These are phyloP conservation scores for Phrynosoma blainvillii DNA, from an alignment of 2,113 vertebrate species.

Conservation along the genomic window DNA sequence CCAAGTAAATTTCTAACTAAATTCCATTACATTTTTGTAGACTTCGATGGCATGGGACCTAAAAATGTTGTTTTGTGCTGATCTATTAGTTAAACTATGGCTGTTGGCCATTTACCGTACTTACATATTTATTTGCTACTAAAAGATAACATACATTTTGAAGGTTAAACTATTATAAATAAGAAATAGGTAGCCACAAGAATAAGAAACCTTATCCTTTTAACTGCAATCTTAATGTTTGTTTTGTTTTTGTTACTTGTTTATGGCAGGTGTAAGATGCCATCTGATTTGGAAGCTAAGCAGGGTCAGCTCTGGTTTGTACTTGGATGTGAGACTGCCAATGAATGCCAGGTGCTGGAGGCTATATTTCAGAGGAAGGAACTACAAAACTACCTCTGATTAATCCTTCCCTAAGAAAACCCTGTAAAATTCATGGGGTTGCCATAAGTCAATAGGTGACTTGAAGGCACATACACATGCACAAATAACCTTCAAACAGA, in stretches of 20 bases:
- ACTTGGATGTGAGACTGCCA: no score
- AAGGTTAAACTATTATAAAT: constrained; percentile 35
- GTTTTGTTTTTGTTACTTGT: background rate
- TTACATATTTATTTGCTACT: background rate
- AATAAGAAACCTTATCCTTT: background rate
- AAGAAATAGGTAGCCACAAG: constrained; percentile 44
- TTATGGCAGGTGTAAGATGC: background rate
- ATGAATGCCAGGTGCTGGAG: no score
- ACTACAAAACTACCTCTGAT: no score
- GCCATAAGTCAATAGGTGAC: no score
- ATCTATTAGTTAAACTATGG: background rate
- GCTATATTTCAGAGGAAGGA: no score
- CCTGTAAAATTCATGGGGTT: no score
- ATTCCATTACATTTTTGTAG: background rate
- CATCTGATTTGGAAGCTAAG: no score
- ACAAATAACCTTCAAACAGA: background rate
- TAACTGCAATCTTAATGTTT: background rate
- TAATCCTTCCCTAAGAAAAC: no score
- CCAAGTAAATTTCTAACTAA: constrained; percentile 4
- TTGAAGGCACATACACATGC: background rate
- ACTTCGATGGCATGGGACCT: background rate
- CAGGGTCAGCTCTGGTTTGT: no score
- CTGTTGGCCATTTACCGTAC: background rate
- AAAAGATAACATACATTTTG: background rate
- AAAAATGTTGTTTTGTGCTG: background rate